Evolutionary conservation across 2,888 invertebrate genomes (phyloP).

Genomic region (Agrilus cyanescens): DNA sequence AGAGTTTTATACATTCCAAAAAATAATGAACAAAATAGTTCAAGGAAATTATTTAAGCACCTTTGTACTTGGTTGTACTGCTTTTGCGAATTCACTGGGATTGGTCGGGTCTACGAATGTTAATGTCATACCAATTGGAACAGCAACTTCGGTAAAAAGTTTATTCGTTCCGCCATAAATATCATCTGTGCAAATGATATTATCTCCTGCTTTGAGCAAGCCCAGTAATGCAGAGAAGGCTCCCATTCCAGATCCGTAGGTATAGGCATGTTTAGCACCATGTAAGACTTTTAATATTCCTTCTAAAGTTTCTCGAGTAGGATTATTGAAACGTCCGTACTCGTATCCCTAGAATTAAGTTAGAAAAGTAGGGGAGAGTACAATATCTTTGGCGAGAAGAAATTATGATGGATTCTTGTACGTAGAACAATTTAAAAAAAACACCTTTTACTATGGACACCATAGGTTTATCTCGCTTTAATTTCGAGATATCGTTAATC

Average conservation of each 20-base stretch:
- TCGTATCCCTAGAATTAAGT: constrained; percentile 55
- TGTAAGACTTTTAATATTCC: constrained; percentile 77
- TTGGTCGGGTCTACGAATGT: constrained; percentile 66
- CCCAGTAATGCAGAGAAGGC: constrained; percentile 62
- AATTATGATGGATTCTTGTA: too few species aligned
- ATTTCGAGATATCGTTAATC: too few species aligned
- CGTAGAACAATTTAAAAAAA: too few species aligned
- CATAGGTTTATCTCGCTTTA: too few species aligned
- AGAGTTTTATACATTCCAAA: constrained; percentile 4
- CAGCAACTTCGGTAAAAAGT: constrained; percentile 35
- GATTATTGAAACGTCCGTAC: constrained; percentile 85
- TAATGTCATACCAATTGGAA: constrained; percentile 50
- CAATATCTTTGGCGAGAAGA: too few species aligned
- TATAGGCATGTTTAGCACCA: constrained; percentile 63
- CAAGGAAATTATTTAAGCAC: constrained; percentile 36
- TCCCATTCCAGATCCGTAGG: constrained; percentile 79
- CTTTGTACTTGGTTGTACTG: constrained; percentile 70
- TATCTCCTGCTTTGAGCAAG: constrained; percentile 69
- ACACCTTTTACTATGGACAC: too few species aligned
- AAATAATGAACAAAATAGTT: too few species aligned
- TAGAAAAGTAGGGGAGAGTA: too few species aligned
- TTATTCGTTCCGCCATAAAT: constrained; percentile 84
- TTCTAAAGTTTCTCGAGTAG: constrained; percentile 74
- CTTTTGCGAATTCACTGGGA: constrained; percentile 45
- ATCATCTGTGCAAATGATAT: constrained; percentile 76